Conservation (phyloP, 2,113 vertebrate genomes). For the Ursus arctos region DNA sequence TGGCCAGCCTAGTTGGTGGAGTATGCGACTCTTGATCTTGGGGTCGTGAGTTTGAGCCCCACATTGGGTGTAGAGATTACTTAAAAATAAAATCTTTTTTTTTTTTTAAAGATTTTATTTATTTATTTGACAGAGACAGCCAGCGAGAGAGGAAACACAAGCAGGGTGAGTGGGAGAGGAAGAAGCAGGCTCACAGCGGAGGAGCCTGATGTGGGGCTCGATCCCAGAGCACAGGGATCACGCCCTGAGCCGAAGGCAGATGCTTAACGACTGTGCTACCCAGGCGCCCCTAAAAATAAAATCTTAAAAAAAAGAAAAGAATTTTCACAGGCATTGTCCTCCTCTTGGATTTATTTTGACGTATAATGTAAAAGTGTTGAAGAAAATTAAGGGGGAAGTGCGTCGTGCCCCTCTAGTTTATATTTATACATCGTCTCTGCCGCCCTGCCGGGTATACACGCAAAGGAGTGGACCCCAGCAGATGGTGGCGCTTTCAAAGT, state of each 20-base stretch:
- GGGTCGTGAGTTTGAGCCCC: neutral
- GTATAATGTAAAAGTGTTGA: neutral
- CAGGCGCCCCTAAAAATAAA: neutral
- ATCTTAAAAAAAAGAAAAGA: neutral
- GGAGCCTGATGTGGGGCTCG: no score
- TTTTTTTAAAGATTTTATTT: no score
- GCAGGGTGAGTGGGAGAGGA: no score
- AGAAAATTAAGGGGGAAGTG: conserved; percentile 10
- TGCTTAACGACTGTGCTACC: no score
- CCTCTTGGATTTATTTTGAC: neutral
- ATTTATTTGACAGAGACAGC: no score
- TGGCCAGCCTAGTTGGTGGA: neutral
- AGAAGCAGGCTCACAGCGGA: no score
- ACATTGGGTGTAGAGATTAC: neutral
- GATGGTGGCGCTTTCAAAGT: neutral
- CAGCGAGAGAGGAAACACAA: no score
- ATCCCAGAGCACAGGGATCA: no score
- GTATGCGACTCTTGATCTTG: neutral
- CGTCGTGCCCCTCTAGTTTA: neutral
- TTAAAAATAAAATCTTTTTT: neutral
- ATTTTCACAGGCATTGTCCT: neutral
- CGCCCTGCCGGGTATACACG: neutral
- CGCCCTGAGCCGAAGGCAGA: no score
- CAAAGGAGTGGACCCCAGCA: neutral
- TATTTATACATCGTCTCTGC: neutral